These are phyloP conservation scores for Leptoteleia sp. DNA, from an alignment of 1,140 invertebrate genomes.

Conservation along the genomic window DNA sequence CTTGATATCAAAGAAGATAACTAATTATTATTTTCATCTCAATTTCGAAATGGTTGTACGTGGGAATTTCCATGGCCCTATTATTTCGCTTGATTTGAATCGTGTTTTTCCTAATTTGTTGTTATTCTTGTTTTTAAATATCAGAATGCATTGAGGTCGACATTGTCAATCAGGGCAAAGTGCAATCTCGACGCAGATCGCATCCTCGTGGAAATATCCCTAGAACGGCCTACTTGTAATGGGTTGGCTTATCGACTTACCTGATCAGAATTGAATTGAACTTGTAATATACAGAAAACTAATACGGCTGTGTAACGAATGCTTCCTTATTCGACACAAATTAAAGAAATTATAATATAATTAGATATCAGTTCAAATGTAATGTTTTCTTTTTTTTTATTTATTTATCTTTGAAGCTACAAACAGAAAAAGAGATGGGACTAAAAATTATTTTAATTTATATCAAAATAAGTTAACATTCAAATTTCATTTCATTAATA, in stretches of 20 bases:
- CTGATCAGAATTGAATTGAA: slow-evolving; percentile 33
- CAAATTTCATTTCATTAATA: not conserved
- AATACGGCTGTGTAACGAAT: slow-evolving; percentile 8
- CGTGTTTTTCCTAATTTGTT: too few relatives aligned
- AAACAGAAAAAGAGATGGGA: too few relatives aligned
- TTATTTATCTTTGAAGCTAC: too few relatives aligned
- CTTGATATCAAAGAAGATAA: too few relatives aligned
- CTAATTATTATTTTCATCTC: too few relatives aligned
- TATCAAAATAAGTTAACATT: too few relatives aligned
- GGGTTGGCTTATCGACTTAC: slow-evolving; percentile 40
- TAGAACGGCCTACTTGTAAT: slow-evolving; percentile 39
- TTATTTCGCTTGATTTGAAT: too few relatives aligned
- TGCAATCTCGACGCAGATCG: slow-evolving; percentile 22
- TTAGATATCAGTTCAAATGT: not conserved
- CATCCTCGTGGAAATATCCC: slow-evolving; percentile 32
- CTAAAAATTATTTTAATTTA: too few relatives aligned
- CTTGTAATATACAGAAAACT: slow-evolving; percentile 29
- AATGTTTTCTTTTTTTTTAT: too few relatives aligned
- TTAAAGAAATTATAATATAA: not conserved
- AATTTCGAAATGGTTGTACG: too few relatives aligned
- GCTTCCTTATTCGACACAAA: slow-evolving; percentile 7
- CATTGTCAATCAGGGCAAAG: slow-evolving; percentile 24
- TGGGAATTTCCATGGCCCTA: too few relatives aligned
- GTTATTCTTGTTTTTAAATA: not conserved
- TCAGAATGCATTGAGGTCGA: not conserved